A percentile compares a stretch with the other conserved stretches of the same genome.
Conservation (phyloP, 1,140 invertebrate species). For the Drosophila ercepeae region DNA sequence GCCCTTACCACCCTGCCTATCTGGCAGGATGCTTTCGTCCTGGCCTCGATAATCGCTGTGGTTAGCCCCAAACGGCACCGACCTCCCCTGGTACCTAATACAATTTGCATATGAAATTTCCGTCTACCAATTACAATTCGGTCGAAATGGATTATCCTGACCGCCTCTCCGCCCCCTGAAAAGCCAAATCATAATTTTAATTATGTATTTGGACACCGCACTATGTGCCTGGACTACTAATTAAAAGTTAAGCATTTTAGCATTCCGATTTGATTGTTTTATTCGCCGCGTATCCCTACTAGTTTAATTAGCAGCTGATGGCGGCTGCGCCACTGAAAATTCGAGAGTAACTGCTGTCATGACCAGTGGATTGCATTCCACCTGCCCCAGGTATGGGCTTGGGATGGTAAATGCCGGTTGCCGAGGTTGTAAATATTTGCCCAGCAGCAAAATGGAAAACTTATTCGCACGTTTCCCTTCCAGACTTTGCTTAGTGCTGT, state of each 20-base stretch:
- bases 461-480: conserved; percentile 63
- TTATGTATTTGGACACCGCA: conserved; percentile 50
- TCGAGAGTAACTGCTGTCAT: conserved; percentile 7
- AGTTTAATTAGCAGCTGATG: conserved; percentile 42
- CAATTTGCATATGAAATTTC: conserved; percentile 55
- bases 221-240: conserved; percentile 17
- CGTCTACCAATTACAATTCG: conserved; percentile 60
- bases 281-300: conserved; percentile 16
- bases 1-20: not conserved
- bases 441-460: conserved; percentile 61
- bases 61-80: conserved; percentile 15
- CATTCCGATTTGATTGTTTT: conserved; percentile 34
- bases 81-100: conserved; percentile 47
- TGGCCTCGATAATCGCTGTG: conserved; percentile 66
- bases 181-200: conserved; percentile 73
- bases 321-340: not conserved
- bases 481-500: conserved; percentile 71
- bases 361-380: conserved; percentile 1
- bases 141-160: conserved; percentile 57
- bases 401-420: conserved; percentile 23
- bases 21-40: not conserved
- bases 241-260: conserved; percentile 56
- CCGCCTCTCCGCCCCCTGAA: conserved; percentile 1
- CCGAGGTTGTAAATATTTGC: conserved; percentile 55
- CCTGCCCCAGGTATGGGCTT: not conserved